These are phyloP conservation scores for Aratinga solstitialis DNA, from an alignment of 2,797 vertebrate species.

Conservation along the genomic window DNA sequence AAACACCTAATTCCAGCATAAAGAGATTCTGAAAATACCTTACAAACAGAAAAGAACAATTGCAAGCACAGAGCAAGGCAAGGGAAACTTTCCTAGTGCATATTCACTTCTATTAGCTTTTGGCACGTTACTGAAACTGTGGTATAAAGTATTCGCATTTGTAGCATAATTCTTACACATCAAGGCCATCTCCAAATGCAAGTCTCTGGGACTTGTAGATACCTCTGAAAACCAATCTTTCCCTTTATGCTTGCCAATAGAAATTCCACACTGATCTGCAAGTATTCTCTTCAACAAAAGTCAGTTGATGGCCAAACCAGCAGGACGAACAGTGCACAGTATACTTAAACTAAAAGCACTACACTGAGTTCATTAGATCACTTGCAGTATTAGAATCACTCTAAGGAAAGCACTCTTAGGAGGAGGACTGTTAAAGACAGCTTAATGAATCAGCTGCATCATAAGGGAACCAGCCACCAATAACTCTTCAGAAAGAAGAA, in stretches of 20 bases:
- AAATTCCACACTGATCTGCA: constrained; percentile 16
- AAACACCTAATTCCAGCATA: not conserved
- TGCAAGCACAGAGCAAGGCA: not conserved
- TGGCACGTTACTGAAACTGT: not conserved
- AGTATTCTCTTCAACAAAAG: not conserved
- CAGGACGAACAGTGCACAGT: not conserved
- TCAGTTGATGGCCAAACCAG: not conserved
- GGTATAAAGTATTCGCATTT: not conserved
- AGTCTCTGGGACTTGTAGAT: not conserved
- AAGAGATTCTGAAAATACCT: not conserved
- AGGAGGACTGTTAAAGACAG: not conserved
- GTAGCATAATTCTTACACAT: not conserved
- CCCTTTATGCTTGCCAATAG: not conserved
- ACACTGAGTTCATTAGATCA: not conserved
- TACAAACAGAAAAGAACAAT: not conserved
- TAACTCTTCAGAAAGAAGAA: not conserved
- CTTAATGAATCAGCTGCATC: not conserved
- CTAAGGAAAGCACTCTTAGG: not conserved
- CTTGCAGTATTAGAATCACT: not conserved
- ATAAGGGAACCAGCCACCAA: not conserved
- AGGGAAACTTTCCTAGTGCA: not conserved
- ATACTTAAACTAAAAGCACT: not conserved
- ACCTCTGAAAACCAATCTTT: not conserved
- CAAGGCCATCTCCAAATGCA: not conserved
- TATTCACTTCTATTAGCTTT: not conserved